Conservation (phyloP, 2,888 invertebrate genomes). For the Prenolepis imparis region DNA sequence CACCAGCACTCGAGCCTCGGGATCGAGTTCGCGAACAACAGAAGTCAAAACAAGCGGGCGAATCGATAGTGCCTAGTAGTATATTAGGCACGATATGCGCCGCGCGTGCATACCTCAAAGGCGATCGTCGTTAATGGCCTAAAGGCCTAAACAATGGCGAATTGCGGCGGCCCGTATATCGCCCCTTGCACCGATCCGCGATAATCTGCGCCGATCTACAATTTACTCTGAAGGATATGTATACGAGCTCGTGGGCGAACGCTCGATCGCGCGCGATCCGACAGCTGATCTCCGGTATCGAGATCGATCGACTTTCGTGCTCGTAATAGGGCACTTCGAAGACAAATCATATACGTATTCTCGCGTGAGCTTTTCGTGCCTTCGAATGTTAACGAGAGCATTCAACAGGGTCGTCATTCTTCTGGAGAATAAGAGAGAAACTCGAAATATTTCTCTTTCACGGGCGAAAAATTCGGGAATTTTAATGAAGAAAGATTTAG, state of each 20-base stretch:
- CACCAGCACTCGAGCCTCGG: constrained; percentile 15
- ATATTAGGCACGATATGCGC: constrained; percentile 49
- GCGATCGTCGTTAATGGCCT: constrained; percentile 70
- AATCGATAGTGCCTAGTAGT: constrained; percentile 59
- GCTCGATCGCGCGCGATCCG: not conserved
- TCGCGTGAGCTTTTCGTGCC: constrained; percentile 29
- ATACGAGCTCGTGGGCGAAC: not conserved
- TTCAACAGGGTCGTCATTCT: constrained; percentile 40
- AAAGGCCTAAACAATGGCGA: constrained; percentile 68
- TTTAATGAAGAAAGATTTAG: not conserved
- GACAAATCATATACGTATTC: not conserved
- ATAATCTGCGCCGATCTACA: constrained; percentile 39
- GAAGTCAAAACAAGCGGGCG: constrained; percentile 59
- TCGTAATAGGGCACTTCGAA: constrained; percentile 13
- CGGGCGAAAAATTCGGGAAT: not conserved
- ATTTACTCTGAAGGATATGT: constrained; percentile 52
- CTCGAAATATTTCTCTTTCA: not conserved
- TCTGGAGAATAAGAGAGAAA: not conserved
- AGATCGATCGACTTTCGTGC: constrained; percentile 47
- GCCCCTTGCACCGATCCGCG: constrained; percentile 63
- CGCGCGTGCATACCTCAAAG: constrained; percentile 59
- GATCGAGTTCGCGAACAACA: constrained; percentile 67
- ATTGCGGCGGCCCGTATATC: constrained; percentile 45
- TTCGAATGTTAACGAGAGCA: constrained; percentile 30
- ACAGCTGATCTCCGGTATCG: constrained; percentile 26